Conservation (phyloP, 2,797 vertebrate species). For the Hypotaenidia okinawae region DNA sequence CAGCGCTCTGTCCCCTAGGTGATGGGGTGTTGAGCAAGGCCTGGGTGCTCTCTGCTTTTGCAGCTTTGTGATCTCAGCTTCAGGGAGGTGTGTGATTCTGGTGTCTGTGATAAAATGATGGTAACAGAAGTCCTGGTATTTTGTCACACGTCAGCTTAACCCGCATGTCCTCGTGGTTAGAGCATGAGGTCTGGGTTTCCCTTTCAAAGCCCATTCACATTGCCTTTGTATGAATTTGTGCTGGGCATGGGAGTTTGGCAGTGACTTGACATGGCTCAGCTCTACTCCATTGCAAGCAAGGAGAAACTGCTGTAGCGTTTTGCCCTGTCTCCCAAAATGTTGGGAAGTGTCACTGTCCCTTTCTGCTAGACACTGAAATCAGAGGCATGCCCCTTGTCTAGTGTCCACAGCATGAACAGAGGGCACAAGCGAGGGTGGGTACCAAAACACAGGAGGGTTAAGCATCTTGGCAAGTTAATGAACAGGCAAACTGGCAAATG, state of each 20-base stretch:
- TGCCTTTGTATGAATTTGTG: not conserved
- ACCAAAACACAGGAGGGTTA: not conserved
- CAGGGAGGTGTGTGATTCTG: not conserved
- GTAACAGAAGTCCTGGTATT: not conserved
- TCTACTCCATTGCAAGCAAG: not conserved
- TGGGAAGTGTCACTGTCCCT: not conserved
- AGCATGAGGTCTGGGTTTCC: not conserved
- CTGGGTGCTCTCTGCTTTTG: not conserved
- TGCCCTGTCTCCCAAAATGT: not conserved
- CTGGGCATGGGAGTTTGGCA: not conserved
- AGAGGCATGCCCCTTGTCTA: not conserved
- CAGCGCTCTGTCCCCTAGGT: not conserved
- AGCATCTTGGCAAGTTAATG: not conserved
- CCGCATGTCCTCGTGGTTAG: accelerated
- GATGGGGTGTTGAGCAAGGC: too few species aligned
- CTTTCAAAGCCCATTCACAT: not conserved
- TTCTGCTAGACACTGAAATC: not conserved
- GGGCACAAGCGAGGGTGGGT: not conserved
- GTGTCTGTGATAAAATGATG: not conserved
- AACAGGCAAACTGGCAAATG: not conserved
- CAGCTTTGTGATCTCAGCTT: not conserved
- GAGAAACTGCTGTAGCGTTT: not conserved
- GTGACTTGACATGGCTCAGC: not conserved
- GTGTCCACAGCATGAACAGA: not conserved
- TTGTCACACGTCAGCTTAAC: not conserved